Conservation (phyloP, 2,888 invertebrate species). For the Eumerus sabulonum region DNA sequence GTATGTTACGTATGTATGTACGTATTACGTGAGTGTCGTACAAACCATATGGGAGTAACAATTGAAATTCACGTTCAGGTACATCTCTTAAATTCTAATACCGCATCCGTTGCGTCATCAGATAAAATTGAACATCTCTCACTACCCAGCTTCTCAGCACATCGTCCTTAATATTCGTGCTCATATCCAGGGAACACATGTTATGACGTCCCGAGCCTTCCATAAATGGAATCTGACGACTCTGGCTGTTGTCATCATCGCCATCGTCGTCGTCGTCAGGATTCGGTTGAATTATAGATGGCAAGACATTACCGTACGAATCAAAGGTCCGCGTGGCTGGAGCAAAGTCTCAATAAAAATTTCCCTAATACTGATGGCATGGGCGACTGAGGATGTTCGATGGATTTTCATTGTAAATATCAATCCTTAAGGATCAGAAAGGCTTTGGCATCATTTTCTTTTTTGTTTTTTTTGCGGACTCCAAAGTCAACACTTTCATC, state of each 20-base stretch:
- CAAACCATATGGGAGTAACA: no score
- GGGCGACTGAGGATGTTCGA: background rate
- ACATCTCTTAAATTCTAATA: constrained; percentile 12
- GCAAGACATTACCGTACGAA: constrained; percentile 33
- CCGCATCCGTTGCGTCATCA: constrained; percentile 11
- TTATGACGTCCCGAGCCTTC: constrained; percentile 29
- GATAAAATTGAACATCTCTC: background rate
- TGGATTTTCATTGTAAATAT: constrained; percentile 9
- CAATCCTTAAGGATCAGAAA: constrained; percentile 9
- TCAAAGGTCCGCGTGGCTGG: background rate
- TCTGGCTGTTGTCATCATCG: background rate
- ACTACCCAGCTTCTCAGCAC: background rate
- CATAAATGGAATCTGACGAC: background rate
- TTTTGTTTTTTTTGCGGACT: background rate
- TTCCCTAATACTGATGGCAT: constrained; percentile 20
- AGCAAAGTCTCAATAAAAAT: constrained; percentile 31
- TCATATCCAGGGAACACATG: constrained; percentile 22
- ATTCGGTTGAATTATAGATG: constrained; percentile 44
- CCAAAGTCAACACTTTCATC: constrained; percentile 4
- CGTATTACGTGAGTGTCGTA: no score
- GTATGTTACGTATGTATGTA: no score
- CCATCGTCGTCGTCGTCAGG: background rate
- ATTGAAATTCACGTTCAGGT: no score
- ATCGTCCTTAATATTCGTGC: background rate
- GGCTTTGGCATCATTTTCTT: no score